These are phyloP conservation scores for Nymphalis urticae DNA, from an alignment of 2,888 invertebrate species.

Conservation along the genomic window DNA sequence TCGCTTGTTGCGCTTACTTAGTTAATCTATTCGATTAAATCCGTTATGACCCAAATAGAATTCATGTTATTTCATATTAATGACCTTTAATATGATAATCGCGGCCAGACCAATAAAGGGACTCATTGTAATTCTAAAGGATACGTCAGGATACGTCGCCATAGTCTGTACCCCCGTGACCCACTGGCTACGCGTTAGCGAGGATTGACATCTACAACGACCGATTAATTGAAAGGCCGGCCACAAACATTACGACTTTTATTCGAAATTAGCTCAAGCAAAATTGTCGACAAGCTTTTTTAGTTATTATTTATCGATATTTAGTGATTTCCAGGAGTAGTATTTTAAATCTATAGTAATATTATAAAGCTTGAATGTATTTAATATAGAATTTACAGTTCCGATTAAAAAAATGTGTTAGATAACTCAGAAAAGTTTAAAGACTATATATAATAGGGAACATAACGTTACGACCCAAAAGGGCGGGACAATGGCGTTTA, in stretches of 20 bases:
- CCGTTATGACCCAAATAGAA: conserved; percentile 11
- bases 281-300: too few species aligned
- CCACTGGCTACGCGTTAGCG: conserved; percentile 63
- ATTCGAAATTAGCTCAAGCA: neutral
- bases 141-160: conserved; percentile 42
- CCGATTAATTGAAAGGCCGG: conserved; percentile 40
- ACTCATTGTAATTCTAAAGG: conserved; percentile 33
- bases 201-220: conserved; percentile 56
- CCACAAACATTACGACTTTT: conserved; percentile 1
- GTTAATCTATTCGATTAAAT: conserved; percentile 1
- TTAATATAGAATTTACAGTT: too few species aligned
- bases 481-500: too few species aligned
- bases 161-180: conserved; percentile 65
- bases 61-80: conserved; percentile 28
- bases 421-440: too few species aligned
- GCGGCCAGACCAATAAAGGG: conserved; percentile 9
- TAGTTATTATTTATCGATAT: too few species aligned
- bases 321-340: too few species aligned
- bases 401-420: too few species aligned
- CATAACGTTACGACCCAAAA: too few species aligned
- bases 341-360: too few species aligned
- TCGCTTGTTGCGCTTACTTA: too few species aligned
- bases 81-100: conserved; percentile 32
- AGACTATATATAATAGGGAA: too few species aligned
- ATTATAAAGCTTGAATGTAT: too few species aligned